Evolutionary conservation across 1,140 invertebrate species (phyloP).

Genomic region (Neodiprion virginianus): DNA sequence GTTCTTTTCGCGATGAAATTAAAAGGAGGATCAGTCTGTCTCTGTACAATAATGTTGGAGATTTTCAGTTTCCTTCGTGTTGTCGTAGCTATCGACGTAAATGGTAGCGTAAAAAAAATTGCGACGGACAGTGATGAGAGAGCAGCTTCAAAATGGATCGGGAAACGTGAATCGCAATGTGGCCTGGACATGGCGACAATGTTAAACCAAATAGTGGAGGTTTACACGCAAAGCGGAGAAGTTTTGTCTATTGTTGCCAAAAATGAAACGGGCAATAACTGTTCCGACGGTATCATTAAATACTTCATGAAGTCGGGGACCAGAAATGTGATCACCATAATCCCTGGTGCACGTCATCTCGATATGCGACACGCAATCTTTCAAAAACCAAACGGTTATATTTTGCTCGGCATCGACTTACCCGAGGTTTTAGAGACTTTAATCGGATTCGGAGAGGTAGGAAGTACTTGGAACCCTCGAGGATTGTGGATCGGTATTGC

Average conservation of each 20-base stretch:
- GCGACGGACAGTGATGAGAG: no score
- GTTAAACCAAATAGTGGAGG: background rate
- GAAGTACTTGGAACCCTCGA: slow-evolving; percentile 9
- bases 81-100: no score
- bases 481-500: background rate
- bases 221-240: background rate
- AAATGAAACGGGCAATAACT: background rate
- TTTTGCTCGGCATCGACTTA: background rate
- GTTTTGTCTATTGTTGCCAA: background rate
- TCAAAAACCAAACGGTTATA: background rate
- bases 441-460: background rate
- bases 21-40: no score
- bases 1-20: no score
- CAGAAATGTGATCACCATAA: background rate
- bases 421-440: background rate
- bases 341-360: no score
- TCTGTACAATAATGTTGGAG: no score
- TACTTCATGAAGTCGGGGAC: background rate
- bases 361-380: background rate
- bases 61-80: no score
- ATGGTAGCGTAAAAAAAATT: no score
- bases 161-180: background rate
- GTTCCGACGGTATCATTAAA: background rate
- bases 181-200: background rate
- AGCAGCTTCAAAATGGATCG: background rate